These are phyloP conservation scores for Psilanteris sp. DNA, from an alignment of 1,140 invertebrate genomes.

Conservation along the genomic window DNA sequence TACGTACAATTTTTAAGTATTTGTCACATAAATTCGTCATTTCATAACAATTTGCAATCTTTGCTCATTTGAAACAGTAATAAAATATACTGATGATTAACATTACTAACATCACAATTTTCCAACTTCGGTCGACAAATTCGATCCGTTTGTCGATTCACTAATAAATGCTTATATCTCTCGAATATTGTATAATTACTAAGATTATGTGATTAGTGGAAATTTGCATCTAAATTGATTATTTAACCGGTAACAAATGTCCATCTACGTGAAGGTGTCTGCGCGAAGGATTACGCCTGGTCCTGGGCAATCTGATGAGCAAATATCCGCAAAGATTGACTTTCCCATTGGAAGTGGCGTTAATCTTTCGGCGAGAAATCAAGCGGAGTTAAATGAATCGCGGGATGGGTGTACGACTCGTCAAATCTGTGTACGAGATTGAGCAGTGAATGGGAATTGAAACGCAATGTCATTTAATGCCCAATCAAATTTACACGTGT, in stretches of 20 bases:
- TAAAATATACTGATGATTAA: slow-evolving; percentile 63
- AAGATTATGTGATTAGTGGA: slow-evolving; percentile 31
- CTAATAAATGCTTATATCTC: slow-evolving; percentile 46
- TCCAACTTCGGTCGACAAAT: slow-evolving; percentile 48
- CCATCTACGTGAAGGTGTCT: slow-evolving; percentile 18
- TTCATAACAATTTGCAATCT: slow-evolving; percentile 58
- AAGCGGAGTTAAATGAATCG: too few species aligned
- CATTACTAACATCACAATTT: slow-evolving; percentile 61
- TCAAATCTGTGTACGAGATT: too few species aligned
- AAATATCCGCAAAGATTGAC: too few species aligned
- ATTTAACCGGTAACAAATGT: slow-evolving; percentile 37
- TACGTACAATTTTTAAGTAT: slow-evolving; percentile 52
- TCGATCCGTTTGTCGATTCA: slow-evolving; percentile 25
- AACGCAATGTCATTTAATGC: too few species aligned
- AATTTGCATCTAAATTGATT: slow-evolving; percentile 38
- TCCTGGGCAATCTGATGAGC: too few species aligned
- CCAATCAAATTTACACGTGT: too few species aligned
- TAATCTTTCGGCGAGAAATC: too few species aligned
- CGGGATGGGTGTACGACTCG: too few species aligned
- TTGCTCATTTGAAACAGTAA: slow-evolving; percentile 58
- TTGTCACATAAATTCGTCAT: slow-evolving; percentile 59
- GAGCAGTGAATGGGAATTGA: too few species aligned
- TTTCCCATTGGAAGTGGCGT: too few species aligned
- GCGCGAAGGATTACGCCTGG: too few species aligned
- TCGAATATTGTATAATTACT: slow-evolving; percentile 44